Percentiles rank a stretch among this genome's conserved stretches.
These are phyloP conservation scores for Platysternon megacephalum DNA, from an alignment of 2,113 vertebrate genomes.

Conservation along the genomic window DNA sequence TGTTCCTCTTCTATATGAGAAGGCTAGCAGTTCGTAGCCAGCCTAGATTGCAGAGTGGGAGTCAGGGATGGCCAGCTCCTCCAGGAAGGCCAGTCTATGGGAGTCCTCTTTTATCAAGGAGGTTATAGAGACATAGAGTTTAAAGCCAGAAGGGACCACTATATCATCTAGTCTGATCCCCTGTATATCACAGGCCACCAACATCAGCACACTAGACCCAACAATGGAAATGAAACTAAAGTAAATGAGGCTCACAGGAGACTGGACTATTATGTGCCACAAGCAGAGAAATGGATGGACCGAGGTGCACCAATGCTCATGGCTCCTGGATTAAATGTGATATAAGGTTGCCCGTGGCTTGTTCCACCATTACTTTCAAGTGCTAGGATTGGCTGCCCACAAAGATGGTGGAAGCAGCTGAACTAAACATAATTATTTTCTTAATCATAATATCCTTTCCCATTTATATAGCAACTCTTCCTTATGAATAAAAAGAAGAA, in stretches of 20 bases:
- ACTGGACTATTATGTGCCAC: background rate
- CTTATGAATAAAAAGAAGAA: conserved; percentile 7
- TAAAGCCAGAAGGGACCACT: background rate
- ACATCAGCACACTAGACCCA: background rate
- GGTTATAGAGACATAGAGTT: background rate
- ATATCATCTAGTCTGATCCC: background rate
- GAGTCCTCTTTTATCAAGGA: background rate
- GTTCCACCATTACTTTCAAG: background rate
- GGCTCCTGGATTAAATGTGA: background rate
- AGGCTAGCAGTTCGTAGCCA: background rate
- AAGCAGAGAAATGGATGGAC: background rate
- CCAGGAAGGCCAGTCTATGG: background rate
- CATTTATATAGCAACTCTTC: conserved; percentile 17
- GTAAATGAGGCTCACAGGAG: background rate
- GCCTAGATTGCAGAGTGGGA: background rate
- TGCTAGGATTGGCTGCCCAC: background rate
- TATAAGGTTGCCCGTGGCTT: background rate
- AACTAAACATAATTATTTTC: conserved; percentile 40
- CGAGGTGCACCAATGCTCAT: background rate
- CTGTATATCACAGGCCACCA: background rate
- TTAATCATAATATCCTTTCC: conserved; percentile 33
- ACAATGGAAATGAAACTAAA: background rate
- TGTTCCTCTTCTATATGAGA: background rate
- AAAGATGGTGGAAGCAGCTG: background rate
- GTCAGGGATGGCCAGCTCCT: background rate